phyloP scores from a whole-genome alignment of 1,140 invertebrate genomes.

The Platyura marginata region DNA sequence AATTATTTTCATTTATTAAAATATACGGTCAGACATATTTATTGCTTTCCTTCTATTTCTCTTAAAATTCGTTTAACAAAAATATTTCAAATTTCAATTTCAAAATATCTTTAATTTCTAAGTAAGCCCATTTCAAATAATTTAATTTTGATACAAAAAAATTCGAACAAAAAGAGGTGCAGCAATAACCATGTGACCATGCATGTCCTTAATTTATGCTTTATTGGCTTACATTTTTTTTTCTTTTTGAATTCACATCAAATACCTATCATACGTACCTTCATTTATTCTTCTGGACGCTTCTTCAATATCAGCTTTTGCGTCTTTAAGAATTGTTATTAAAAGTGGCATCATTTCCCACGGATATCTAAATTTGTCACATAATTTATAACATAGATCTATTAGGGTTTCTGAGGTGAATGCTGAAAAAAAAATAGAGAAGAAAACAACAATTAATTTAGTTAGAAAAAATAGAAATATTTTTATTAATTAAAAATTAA shows the following conservation, averaged over 20 bases:
- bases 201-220: not conserved
- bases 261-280: conserved; percentile 33
- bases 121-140: not conserved
- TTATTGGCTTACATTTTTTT: not conserved
- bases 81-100: not conserved
- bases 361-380: conserved; percentile 49
- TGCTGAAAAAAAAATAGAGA: conserved; percentile 29
- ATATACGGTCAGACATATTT: not conserved
- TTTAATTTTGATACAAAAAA: not conserved
- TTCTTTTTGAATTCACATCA: not conserved
- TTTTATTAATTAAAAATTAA: not conserved
- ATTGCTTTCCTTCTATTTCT: too few species aligned
- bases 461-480: not conserved
- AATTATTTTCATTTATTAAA: not conserved
- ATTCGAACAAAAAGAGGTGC: not conserved
- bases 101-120: not conserved
- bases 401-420: conserved; percentile 36
- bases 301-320: conserved; percentile 43
- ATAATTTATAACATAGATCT: conserved; percentile 44
- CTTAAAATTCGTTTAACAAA: too few species aligned
- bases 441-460: conserved; percentile 6
- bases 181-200: not conserved
- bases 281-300: conserved; percentile 45
- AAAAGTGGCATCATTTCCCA: conserved; percentile 54
- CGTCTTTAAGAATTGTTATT: conserved; percentile 50